phyloP scores from a whole-genome alignment of 2,797 vertebrate genomes.

The Acanthis flammea region DNA sequence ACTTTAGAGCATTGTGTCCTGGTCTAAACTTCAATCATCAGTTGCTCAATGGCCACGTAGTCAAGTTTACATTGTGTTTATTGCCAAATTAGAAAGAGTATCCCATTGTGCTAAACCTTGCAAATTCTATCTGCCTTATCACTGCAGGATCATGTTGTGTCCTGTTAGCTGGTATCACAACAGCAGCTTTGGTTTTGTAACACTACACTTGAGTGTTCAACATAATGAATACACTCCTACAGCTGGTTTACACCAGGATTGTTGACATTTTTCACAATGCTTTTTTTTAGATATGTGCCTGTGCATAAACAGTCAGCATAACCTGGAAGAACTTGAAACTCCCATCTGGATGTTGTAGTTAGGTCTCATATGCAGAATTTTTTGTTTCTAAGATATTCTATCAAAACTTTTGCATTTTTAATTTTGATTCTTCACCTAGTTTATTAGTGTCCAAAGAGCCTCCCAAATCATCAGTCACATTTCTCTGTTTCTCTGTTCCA shows the following conservation, averaged over 20 bases:
- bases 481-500: not conserved
- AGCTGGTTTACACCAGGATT: not conserved
- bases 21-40: not conserved
- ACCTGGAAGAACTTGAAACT: slow-evolving; percentile 9
- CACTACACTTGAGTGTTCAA: not conserved
- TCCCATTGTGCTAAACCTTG: not conserved
- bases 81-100: not conserved
- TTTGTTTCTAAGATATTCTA: not conserved
- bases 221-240: slow-evolving; percentile 3
- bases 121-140: slow-evolving; percentile 15
- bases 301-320: not conserved
- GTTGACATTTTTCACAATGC: not conserved
- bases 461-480: not conserved
- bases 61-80: not conserved
- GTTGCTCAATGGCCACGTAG: not conserved
- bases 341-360: not conserved
- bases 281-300: not conserved
- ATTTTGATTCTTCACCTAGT: not conserved
- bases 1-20: not conserved
- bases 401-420: not conserved
- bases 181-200: slow-evolving; percentile 1
- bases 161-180: slow-evolving; percentile 12
- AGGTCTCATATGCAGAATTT: not conserved
- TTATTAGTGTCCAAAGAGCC: not conserved
- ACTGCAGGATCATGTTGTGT: not conserved